Evolutionary conservation across 2,797 vertebrate genomes (phyloP).

Genomic region (Antennarius maculatus): DNA sequence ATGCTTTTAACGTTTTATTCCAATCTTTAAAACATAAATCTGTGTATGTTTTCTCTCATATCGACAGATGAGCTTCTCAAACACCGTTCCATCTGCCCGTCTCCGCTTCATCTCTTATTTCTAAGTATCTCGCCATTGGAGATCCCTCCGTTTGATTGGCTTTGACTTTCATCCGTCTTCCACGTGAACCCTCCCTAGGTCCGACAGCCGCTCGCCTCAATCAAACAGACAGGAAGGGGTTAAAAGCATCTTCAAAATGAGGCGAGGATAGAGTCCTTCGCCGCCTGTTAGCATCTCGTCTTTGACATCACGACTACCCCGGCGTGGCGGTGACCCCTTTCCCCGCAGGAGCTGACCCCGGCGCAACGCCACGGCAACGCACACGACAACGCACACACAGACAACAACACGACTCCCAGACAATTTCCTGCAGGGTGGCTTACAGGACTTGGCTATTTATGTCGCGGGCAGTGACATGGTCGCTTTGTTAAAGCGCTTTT

Average conservation of each 20-base stretch:
- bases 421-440: constrained; percentile 46
- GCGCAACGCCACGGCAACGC: constrained; percentile 34
- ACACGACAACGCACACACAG: constrained; percentile 2
- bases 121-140: constrained; percentile 5
- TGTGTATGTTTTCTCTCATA: too few species aligned
- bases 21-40: too few species aligned
- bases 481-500: constrained; percentile 38
- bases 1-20: too few species aligned
- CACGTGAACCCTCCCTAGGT: constrained; percentile 16
- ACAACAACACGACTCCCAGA: constrained; percentile 60
- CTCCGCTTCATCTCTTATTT: not conserved
- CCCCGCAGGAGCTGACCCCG: constrained; percentile 43
- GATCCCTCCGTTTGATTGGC: constrained; percentile 8
- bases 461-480: constrained; percentile 46
- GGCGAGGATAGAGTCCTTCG: constrained; percentile 44
- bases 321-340: constrained; percentile 53
- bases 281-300: constrained; percentile 60
- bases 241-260: constrained; percentile 51
- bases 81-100: not conserved
- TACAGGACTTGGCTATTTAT: constrained; percentile 49
- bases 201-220: constrained; percentile 21
- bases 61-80: not conserved
- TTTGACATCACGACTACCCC: constrained; percentile 67
- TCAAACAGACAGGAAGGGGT: constrained; percentile 49
- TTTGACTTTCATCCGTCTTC: constrained; percentile 27